Base-by-base conservation (phyloP, 1,140 invertebrate species). In the Triops cancriformis region DNA sequence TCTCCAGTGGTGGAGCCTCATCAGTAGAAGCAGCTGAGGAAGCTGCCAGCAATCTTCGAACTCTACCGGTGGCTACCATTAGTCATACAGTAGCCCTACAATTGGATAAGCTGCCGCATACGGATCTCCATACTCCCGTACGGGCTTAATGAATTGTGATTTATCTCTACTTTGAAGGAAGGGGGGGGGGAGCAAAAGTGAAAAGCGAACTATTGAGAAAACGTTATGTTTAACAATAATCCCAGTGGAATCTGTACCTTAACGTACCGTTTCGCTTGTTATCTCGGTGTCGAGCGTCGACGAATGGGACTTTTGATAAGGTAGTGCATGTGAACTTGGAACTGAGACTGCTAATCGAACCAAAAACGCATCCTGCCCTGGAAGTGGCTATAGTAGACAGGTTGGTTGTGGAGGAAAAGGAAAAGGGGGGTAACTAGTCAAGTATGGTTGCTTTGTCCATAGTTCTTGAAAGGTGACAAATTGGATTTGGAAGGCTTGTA, bases 111-210 rank as follows among this genome's bases (percentile, higher is more conserved):
- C 51, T 64, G 51, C 51, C 51, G 1, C 51, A 64, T 64, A 64
- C 51, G 23, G 51, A 64, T 23, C 51, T 64, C 51, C 51, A 64
- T 14, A 18, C 51, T 64, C 51, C 51, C 51, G 14, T 64, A 23
- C 51, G 51, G 51, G 51, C 51, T 64, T 64, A 14, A 64, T 64
- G 51, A 64, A 64, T 64, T 45, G 14, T 64, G 51, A 64, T 64
- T 14, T 64, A 0, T 64, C 31, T 64, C 14, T 64, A 64, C 51
- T 64, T 64, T 7, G 14, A 6, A 1, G 14, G 14, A 64, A 64
- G 18, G 18, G n/a, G n/a, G n/a, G n/a, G n/a, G n/a, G n/a, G n/a
- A n/a, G n/a, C n/a, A 64, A 6, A 64, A 64, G 9, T 12, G 14
- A 14, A 64, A 64, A 64, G 23, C 9, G 51, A 64, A 64, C 3